A percentile compares a stretch with the other conserved stretches of the same genome.
Conservation (phyloP, 1,140 invertebrate species). For the Globodera rostochiensis region DNA sequence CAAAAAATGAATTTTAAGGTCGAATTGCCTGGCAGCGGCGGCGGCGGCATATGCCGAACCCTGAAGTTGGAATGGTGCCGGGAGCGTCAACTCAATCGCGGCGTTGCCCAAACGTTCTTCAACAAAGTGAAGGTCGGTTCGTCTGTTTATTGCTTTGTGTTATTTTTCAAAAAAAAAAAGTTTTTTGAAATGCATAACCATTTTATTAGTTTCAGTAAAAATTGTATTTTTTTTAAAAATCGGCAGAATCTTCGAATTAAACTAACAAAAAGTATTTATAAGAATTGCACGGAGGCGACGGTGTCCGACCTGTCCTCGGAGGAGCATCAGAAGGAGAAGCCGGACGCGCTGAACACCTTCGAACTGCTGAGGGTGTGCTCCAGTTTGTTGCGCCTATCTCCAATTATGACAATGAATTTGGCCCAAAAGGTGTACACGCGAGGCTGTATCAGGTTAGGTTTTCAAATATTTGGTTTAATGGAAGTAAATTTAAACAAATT, state of each 20-base stretch:
- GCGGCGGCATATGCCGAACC: background rate
- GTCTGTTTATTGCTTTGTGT: no score
- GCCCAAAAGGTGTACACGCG: conserved; percentile 76
- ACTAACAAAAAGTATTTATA: background rate
- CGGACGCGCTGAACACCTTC: conserved; percentile 77
- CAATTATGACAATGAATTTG: conserved; percentile 53
- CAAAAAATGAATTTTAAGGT: conserved; percentile 62
- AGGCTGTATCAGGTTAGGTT: conserved; percentile 75
- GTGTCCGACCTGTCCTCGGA: conserved; percentile 44
- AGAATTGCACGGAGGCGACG: background rate
- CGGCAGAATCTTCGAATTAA: background rate
- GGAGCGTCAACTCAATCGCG: conserved; percentile 88
- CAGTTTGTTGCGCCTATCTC: conserved; percentile 82
- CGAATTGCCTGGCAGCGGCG: background rate
- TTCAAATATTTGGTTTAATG: no score
- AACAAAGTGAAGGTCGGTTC: conserved; percentile 75
- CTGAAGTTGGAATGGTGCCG: conserved; percentile 84
- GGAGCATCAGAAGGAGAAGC: conserved; percentile 67
- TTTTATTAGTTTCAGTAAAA: no score
- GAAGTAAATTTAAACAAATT: no score
- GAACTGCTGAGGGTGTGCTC: conserved; percentile 93
- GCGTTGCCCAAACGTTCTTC: conserved; percentile 87
- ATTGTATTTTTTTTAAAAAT: no score
- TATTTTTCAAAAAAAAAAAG: background rate
- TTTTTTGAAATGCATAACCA: background rate